Evolutionary conservation across 2,888 invertebrate genomes (phyloP), one percentile per base, ranked within the genome.

Genomic region (Artemia sp.): DNA sequence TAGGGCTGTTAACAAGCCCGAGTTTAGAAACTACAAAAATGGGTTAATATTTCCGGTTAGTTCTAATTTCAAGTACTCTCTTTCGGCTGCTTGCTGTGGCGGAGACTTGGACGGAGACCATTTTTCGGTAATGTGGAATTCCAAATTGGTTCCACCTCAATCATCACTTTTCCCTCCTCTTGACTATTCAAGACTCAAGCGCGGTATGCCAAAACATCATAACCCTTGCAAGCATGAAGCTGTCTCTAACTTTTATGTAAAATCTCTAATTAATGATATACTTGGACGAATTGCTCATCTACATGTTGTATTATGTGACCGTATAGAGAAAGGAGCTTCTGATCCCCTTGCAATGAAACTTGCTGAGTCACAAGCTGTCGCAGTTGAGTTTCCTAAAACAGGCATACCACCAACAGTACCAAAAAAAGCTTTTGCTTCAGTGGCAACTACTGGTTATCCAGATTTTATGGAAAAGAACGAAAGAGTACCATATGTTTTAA

Each of bases 71-170:
- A 12, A 8, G 12, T 68, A 24, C 8, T 68, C 68, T 12, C 68
- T 68, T 7, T 24, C 68, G 1, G 51, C 68, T 12, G 14, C 68
- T 8, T 68, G 68, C 68, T 77, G 72, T 6, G 79, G 80, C 8
- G 76, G 76, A 9, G 78, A 79, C 73, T 73, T 79, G 71, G 78
- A 79, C 72, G 78, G 78, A 10, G 78, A 79, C 72, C 76, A 76
- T 71, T 79, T 76, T 72, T 76, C 76, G 66, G 77, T 78, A 1
- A 74, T 75, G 51, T 78, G 77, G 76, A 76, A 77, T 70, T 68
- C 72, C 12, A 73, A 74, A 8, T 72, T 78, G 51, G 74, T 77
- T 38, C 72, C 72, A 12, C 51, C 52, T 11, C 51, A 19, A 12
- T 50, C 8, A 6, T 50, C 14, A n/a, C 12, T 68, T 19, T 11